Evolutionary conservation across 1,140 invertebrate species (phyloP), one percentile per base, ranked within the genome.

Genomic region (Trichoplusia ni): DNA sequence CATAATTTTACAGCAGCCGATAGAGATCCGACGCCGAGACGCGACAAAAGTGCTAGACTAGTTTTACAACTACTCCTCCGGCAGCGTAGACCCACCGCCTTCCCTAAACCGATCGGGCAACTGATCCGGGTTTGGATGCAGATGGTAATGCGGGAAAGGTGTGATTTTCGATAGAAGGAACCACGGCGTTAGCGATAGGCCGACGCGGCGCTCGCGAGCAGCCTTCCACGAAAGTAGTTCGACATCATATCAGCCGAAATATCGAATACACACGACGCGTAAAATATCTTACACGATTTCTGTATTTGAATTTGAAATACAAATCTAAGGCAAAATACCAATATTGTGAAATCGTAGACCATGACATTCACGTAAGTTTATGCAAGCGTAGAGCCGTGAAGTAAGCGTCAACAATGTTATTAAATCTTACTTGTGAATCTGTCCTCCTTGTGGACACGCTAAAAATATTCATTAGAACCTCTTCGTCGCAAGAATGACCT

Each of bases 11-110:
- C 80, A 67, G 67, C 69, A 67, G 65, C 73, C 78, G 81, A 85
- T 84, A 81, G 81, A 65, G 73, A 79, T 76, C 79, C 81, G 73
- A 75, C 77, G 77, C 76, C 86, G 87, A 89, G 86, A 89, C 86
- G 69, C 82, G 81, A 87, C 83, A 61, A 63, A 58, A 69, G 66
- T 70, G 67, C 77, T 81, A 82, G 76, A 89, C 84, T 78, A 47
- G 82, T 86, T 69, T 64, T 59, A 67, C 79, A 71, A 86, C 81
- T 49, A 56, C 67, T 73, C 61, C 54, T 47, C 42, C 59, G 47
- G 54, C 64, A 51, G 53, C 69, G 40, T 69, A 65, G 29, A 60
- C 64, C 56, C 53, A 46, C 38, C 46, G 58, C 33, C 51, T 56
- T 51, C 67, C 46, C 61, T 68, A 49, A 77, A 86, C 71, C 47